These are phyloP conservation scores for Sanderia malayensis DNA, from an alignment of 30 jellyfish, hydroid and myxozoan genomes.

Conservation along the genomic window DNA sequence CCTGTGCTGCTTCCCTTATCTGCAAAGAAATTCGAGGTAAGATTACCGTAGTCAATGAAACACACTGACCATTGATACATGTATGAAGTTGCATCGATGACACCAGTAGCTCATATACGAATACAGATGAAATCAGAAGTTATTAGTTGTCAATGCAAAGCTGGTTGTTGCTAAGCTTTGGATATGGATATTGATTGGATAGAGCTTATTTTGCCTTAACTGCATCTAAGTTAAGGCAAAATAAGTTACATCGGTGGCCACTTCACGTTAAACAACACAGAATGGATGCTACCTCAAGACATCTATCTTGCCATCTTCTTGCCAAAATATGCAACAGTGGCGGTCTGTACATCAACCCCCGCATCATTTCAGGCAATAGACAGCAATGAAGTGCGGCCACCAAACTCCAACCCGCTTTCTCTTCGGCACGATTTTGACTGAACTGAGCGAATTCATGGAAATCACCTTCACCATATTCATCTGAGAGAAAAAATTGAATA, in stretches of 20 bases:
- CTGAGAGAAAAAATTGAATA: constrained; percentile 18
- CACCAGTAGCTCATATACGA: no score
- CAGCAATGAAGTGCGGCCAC: constrained; percentile 97
- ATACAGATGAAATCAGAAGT: no score
- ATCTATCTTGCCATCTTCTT: constrained; percentile 97
- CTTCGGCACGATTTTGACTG: constrained; percentile 71
- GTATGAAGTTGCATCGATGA: no score
- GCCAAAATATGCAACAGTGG: constrained; percentile 92
- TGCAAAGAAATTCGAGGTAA: constrained; percentile 7
- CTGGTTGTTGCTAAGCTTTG: no score
- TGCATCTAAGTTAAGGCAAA: no score
- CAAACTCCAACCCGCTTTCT: constrained; percentile 97
- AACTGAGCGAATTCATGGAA: constrained; percentile 12
- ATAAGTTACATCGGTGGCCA: no score
- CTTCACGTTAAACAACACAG: no score
- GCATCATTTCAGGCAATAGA: constrained; percentile 90
- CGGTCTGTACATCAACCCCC: constrained; percentile 87
- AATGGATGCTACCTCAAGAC: constrained; percentile 98
- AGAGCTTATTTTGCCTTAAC: no score
- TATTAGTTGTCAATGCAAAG: no score
- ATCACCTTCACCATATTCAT: constrained; percentile 15
- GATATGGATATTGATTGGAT: no score
- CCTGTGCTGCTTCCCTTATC: constrained; percentile 99
- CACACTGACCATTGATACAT: no score
- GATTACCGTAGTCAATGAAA: no score